Base-by-base conservation (phyloP, 2,888 invertebrate genomes). In the Aporophyla lueneburgensis region DNA sequence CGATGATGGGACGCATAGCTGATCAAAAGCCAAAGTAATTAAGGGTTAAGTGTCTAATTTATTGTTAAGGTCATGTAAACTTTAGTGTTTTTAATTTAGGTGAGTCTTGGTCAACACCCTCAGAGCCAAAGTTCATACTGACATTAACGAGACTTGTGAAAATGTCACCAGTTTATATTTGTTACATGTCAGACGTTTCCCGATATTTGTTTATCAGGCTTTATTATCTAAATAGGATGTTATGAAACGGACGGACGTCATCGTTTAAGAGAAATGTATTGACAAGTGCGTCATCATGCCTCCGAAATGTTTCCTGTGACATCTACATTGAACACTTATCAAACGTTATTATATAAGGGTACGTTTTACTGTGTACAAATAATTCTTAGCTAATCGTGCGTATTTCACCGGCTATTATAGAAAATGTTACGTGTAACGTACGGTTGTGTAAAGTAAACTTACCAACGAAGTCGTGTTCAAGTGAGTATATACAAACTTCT, bases 211-310 rank as follows among this genome's bases (percentile, higher is more conserved):
- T 93, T 93, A 93, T 93, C 93, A 87, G 86, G 75, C 84, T 89
- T 84, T 93, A 92, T 93, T 93, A 94, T 94, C 93, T 93, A 92
- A 93, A 93, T 93, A 90, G 89, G 89, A 90, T 90, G 91, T 95
- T 94, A 94, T 90, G 92, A 92, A 93, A 92, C 89, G 80, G 79
- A 81, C 86, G 86, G 89, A 93, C 94, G 95, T 94, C 94, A 94
- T 91, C 86, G 86, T 83, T 86, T 86, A 88, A 89, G 88, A 89
- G 89, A 92, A 91, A 91, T 87, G 86, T 84, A 79, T 80, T 86
- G 81, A 83, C 73, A 87, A 91, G 86, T 94, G 93, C 95, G 95
- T 95, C 94, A 95, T 87, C 81, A 83, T 90, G 89, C 91, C 92
- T 89, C 89, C 89, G 81, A 90, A 92, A 87, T 89, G 78, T 86